Evolutionary conservation across 2,797 vertebrate genomes (phyloP), one percentile per base, ranked within the genome.

Genomic region (Catostomus latipinnis): DNA sequence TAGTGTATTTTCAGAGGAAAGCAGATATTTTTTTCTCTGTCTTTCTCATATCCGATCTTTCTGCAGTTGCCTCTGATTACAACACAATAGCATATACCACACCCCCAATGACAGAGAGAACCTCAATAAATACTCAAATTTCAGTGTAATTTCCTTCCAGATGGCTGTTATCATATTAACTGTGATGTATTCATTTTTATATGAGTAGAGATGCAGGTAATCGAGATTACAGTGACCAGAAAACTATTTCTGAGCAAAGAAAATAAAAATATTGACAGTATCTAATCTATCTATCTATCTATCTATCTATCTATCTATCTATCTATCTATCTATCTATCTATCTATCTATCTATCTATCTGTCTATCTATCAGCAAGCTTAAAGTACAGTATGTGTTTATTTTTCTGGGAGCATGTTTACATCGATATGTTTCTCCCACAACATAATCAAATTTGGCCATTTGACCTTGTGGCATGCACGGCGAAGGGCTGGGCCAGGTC

Each of bases 391-490:
- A 34, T 34, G 14, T 46, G 48, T 12, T 16, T 60, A 34, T 62
- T n/a, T 52, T 52, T 62, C 7, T 62, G 34, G 34, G 34, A 34
- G 34, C 34, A 34, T 78, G 22, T 34, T 22, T 61, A 9, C 14
- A 71, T 71, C 6, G 1, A 22, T 22, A 22, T 56, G 48, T 75
- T 58, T 81, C 46, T 50, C 54, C 12, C 69, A 11, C 52, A 53
- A 67, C 8, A n/a, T 46, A 18, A 74, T 80, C 79, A 85, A 62
- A 89, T 80, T 82, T 79, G 83, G 83, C 75, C 7, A 80, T 78
- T 57, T 50, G 79, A 79, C 66, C 16, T 18, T 18, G 16, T 18
- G 16, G 16, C 16, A n/a, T n/a, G n/a, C n/a, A 18, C 16, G 16
- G 16, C 16, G 16, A 18, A 18, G 16, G 16, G 16, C 16, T 18